These are phyloP conservation scores for Drosophila macrospina DNA, from an alignment of 2,888 invertebrate species.

Conservation along the genomic window DNA sequence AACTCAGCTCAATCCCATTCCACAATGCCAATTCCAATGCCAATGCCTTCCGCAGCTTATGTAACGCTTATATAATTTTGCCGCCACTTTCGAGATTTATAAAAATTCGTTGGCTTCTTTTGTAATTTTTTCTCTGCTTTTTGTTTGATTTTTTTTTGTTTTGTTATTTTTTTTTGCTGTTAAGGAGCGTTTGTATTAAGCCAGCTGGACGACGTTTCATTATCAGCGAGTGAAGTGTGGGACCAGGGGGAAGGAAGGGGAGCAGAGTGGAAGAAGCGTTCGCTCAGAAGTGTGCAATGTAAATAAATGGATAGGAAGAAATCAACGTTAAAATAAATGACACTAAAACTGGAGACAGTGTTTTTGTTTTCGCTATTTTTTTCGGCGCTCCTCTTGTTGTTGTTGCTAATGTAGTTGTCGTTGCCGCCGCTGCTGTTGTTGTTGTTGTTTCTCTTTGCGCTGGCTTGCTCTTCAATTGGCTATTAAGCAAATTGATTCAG, in stretches of 20 bases:
- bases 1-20: background rate
- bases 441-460: slow-evolving; percentile 50
- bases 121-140: slow-evolving; percentile 30
- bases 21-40: background rate
- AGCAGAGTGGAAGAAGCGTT: slow-evolving; percentile 7
- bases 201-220: slow-evolving; percentile 77
- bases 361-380: slow-evolving; percentile 36
- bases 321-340: slow-evolving; percentile 83
- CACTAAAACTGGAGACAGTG: slow-evolving; percentile 82
- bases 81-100: slow-evolving; percentile 78
- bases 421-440: slow-evolving; percentile 35
- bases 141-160: slow-evolving; percentile 10
- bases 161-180: slow-evolving; percentile 43
- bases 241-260: background rate
- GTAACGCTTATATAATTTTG: slow-evolving; percentile 77
- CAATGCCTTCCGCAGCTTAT: slow-evolving; percentile 63
- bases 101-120: slow-evolving; percentile 50
- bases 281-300: slow-evolving; percentile 78
- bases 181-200: slow-evolving; percentile 68
- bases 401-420: slow-evolving; percentile 34
- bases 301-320: slow-evolving; percentile 82
- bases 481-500: slow-evolving; percentile 85
- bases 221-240: slow-evolving; percentile 46
- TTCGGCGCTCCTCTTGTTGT: slow-evolving; percentile 28
- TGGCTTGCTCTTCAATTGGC: slow-evolving; percentile 83